Base-by-base conservation (phyloP, 2,888 invertebrate species). In the Lochmaea crataegi region DNA sequence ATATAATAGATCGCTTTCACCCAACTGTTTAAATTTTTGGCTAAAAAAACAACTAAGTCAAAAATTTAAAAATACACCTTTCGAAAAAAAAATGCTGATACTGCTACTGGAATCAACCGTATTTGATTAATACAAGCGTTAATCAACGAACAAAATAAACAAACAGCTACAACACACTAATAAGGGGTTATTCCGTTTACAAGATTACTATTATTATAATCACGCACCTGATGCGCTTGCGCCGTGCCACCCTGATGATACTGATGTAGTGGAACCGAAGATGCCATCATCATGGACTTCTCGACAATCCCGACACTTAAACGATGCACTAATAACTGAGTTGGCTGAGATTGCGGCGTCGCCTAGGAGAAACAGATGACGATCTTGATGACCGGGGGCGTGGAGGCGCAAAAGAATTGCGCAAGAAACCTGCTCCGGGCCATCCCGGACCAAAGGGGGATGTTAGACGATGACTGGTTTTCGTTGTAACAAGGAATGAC, bases 321-420 rank as follows among this genome's bases (percentile, higher is more conserved):
- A 84, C 83, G 83, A 84, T 83, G 83, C 84, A 84, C 85, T 87
- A 87, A 87, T 87, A 86, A 87, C 86, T 86, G 86, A 80, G 84
- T 85, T 84, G 82, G 83, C 82, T 76, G 81, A 80, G 85, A 86
- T 85, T 83, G 83, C 82, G 80, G 81, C 77, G 79, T 79, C 80
- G 79, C 78, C 80, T 77, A 75, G 79, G 75, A 75, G 81, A 83
- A 82, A 83, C 83, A 84, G 84, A 84, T 84, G 84, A 85, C 81
- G 84, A 85, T 84, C 84, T 84, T 77, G 77, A 79, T 82, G 84
- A 84, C 76, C 84, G 85, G 83, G 85, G 83, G 82, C 82, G 82
- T 80, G 81, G 76, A 78, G 85, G 86, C 85, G 86, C 86, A 82
- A 83, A 81, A 82, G 79, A 76, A 80, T 77, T 81, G 81, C 82